Evolutionary conservation across 2,888 invertebrate genomes (phyloP), one percentile per base, ranked within the genome.

Genomic region (Sclerodermus sp.): DNA sequence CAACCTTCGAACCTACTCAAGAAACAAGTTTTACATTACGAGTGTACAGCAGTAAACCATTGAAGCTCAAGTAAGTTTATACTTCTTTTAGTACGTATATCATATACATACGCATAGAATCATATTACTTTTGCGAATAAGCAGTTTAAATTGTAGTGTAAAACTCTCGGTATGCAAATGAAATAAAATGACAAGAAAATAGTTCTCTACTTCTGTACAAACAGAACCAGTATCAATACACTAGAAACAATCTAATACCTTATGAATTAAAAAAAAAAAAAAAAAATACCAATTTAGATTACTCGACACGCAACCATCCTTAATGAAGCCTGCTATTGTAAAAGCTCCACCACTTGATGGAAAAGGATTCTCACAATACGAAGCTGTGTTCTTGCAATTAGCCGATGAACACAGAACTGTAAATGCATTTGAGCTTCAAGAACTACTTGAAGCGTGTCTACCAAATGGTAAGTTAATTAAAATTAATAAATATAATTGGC

Each of bases 341-440:
- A 88, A 88, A 78, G 89, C 90, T 0, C 89, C 89, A 0, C 82
- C 85, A 0, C 81, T 85, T 1, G 88, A 89, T 58, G 84, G 85
- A 0, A 88, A 87, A 73, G 88, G 87, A 64, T 89, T 91, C 66
- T 84, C 86, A 42, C 93, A 93, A 71, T 95, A 95, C 74, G 93
- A 95, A 72, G 89, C 91, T 0, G 89, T 94, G 1, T 95, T 95
- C 73, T 81, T 94, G 52, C 93, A 94, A 71, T 77, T 94, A 55
- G 93, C 94, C 0, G 94, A 95, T 74, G 94, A 95, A 71, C 93
- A 93, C 71, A 83, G 88, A 68, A 91, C 93, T 0, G 91, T 95
- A 18, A 93, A 93, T 68, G 90, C 93, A 2, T 95, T 94, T 71
- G 94, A 94, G 74, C 81, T 95, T 4, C 93, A 94, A 76, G 95